Evolutionary conservation across 2,113 vertebrate genomes (phyloP).

Genomic region (Saguinus midas): DNA sequence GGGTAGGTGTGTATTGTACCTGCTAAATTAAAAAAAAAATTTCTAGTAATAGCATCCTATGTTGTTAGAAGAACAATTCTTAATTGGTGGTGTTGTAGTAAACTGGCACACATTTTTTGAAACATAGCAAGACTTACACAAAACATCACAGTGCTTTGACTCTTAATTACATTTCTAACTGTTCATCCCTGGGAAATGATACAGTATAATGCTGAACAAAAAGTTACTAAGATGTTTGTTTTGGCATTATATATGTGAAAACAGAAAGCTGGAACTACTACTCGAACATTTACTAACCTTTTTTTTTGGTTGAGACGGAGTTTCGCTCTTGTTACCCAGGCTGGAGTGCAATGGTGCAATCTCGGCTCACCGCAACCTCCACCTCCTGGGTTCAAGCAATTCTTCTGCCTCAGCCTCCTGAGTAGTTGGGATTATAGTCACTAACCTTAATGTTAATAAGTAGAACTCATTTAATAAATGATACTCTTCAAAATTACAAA

Average conservation of each 20-base stretch:
- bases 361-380: too few species aligned
- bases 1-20: neutral
- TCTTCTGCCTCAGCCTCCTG: too few species aligned
- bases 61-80: neutral
- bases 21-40: neutral
- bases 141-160: neutral
- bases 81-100: neutral
- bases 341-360: too few species aligned
- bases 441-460: neutral
- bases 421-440: neutral
- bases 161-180: conserved; percentile 18
- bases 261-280: neutral
- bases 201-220: conserved; percentile 18
- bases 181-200: conserved; percentile 29
- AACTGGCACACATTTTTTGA: neutral
- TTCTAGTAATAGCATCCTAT: neutral
- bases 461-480: neutral
- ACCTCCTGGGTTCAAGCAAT: too few species aligned
- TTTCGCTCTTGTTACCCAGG: too few species aligned
- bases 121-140: neutral
- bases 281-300: neutral
- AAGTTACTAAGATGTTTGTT: conserved; percentile 5
- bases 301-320: too few species aligned
- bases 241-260: neutral
- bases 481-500: neutral